Evolutionary conservation across 1,140 invertebrate species (phyloP).

Genomic region (Bombus waltoni): DNA sequence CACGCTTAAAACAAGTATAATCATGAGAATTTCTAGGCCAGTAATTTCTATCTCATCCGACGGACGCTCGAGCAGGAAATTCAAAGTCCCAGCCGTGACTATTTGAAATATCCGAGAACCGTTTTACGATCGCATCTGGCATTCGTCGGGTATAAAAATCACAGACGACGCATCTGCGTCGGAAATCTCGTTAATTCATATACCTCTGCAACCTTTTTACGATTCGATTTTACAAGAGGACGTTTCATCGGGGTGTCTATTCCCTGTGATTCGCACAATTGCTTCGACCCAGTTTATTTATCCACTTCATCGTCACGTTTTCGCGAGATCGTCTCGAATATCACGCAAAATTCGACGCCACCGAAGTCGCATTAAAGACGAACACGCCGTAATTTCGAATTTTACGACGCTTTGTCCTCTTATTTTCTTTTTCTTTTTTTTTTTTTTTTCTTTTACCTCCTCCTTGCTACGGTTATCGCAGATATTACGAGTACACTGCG

Average conservation of each 20-base stretch:
- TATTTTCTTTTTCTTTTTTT: too few species aligned
- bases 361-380: neutral
- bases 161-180: neutral
- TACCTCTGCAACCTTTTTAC: neutral
- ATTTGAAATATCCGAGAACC: neutral
- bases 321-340: neutral
- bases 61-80: neutral
- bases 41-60: neutral
- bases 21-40: neutral
- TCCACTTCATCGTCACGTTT: neutral
- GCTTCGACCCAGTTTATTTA: neutral
- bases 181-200: slow-evolving; percentile 18
- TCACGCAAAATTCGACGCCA: slow-evolving; percentile 8
- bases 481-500: neutral
- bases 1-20: neutral
- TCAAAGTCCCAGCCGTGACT: neutral
- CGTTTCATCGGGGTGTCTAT: neutral
- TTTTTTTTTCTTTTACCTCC: too few species aligned
- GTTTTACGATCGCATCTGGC: slow-evolving; percentile 6
- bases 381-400: neutral
- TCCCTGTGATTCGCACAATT: neutral
- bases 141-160: slow-evolving; percentile 19
- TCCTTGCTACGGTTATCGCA: neutral
- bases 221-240: neutral
- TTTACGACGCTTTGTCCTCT: neutral